Base-by-base conservation (phyloP, 1,140 invertebrate species). In the Drosophila sulfurigaster region DNA sequence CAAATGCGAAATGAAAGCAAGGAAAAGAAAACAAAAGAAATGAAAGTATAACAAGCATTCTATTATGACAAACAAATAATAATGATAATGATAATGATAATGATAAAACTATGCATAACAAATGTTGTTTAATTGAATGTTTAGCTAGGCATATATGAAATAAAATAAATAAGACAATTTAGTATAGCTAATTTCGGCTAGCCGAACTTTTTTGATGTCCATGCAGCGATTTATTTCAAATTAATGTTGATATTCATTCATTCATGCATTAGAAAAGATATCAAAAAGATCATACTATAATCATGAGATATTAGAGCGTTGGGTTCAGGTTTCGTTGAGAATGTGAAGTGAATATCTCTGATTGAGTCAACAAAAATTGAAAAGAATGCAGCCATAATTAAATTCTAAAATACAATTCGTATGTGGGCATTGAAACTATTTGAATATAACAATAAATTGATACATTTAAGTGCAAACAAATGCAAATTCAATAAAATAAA, bases 111-210 rank as follows among this genome's bases (percentile, higher is more conserved):
- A 49, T 49, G 25, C 32, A 60, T 58, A 16, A 62, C 52, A 59
- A 52, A 45, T 58, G 62, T 76, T 75, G 49, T 66, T 79, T 57
- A 57, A 81, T 65, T 71, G 20, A 72, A 65, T 54, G 51, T 76
- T 81, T 86, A 86, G 82, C 79, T 86, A 87, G 82, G 79, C 51
- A 67, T 79, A 67, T 79, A 79, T 72, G 49, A 69, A 78, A 77
- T 74, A 81, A 77, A 30, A 15, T 11, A 59, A 54, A 28, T 48
- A 60, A 13, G 7, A 43, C 15, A 41, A n/a, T 7, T 28, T 15
- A 10, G 8, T 2, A 30, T 54, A 15, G 2, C 7, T 7, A 10
- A 28, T 8, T 32, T 56, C 41, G 38, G 51, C 51, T 20, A 3
- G 25, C 25, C 51, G 62, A 54, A 35, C 10, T 13, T 51, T 13